phyloP scores from a whole-genome alignment of 1,140 invertebrate species.

The Macrobrachium nipponense region DNA sequence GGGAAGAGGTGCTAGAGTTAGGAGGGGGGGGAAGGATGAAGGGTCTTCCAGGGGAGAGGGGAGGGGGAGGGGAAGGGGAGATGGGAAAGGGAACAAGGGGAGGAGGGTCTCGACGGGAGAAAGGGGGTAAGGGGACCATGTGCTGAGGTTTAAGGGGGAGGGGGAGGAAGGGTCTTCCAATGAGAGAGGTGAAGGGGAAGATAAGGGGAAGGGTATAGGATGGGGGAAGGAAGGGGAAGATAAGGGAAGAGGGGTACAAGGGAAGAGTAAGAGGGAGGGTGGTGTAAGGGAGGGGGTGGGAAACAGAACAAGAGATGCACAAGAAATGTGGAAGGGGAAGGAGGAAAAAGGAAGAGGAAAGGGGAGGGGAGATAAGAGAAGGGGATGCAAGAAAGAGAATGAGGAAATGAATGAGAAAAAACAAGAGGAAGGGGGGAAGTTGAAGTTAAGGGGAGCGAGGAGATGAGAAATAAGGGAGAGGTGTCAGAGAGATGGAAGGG shows the following conservation, averaged over 20 bases:
- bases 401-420: neutral
- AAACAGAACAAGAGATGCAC: neutral
- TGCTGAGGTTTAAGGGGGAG: neutral
- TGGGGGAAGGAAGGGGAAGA: neutral
- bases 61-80: too few relatives aligned
- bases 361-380: too few relatives aligned
- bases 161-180: neutral
- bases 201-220: neutral
- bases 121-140: neutral
- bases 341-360: too few relatives aligned
- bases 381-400: neutral
- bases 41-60: too few relatives aligned
- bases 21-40: too few relatives aligned
- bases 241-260: neutral
- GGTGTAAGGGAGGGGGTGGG: neutral
- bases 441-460: too few relatives aligned
- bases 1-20: neutral
- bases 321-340: too few relatives aligned
- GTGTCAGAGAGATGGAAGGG: too few relatives aligned
- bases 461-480: too few relatives aligned
- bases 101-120: neutral
- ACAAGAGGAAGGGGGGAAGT: too few relatives aligned
- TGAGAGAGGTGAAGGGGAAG: neutral
- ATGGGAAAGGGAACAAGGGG: too few relatives aligned
- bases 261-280: neutral